Evolutionary conservation across 2,888 invertebrate species (phyloP).

Genomic region (Formica aserva): DNA sequence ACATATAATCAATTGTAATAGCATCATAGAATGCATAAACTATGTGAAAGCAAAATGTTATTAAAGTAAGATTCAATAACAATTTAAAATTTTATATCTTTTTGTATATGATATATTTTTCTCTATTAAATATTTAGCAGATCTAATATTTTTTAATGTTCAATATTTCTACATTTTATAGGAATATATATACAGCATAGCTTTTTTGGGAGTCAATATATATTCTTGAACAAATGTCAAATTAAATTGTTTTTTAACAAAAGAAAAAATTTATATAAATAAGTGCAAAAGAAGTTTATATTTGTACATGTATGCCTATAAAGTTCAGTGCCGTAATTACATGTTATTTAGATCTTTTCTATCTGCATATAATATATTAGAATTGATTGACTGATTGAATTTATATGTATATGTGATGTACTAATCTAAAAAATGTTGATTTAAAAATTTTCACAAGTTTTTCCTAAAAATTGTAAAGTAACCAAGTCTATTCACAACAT

Average conservation of each 20-base stretch:
- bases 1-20: constrained; percentile 39
- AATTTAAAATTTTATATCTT: constrained; percentile 62
- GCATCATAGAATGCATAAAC: constrained; percentile 38
- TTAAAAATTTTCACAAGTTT: background rate
- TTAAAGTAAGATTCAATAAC: constrained; percentile 55
- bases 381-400: background rate
- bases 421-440: background rate
- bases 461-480: constrained; percentile 45
- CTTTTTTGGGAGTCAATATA: background rate
- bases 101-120: constrained; percentile 37
- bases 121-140: constrained; percentile 47
- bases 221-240: constrained; percentile 20
- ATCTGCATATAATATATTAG: background rate
- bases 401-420: background rate
- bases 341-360: background rate
- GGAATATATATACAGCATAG: background rate
- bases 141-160: constrained; percentile 50
- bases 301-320: background rate
- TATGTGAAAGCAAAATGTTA: constrained; percentile 58
- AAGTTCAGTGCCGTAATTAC: background rate
- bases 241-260: constrained; percentile 36
- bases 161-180: constrained; percentile 23
- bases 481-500: constrained; percentile 28
- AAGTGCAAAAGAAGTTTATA: constrained; percentile 57
- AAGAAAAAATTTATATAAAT: constrained; percentile 35